Conservation (phyloP, 2,113 vertebrate genomes). For the Podilymbus podiceps region DNA sequence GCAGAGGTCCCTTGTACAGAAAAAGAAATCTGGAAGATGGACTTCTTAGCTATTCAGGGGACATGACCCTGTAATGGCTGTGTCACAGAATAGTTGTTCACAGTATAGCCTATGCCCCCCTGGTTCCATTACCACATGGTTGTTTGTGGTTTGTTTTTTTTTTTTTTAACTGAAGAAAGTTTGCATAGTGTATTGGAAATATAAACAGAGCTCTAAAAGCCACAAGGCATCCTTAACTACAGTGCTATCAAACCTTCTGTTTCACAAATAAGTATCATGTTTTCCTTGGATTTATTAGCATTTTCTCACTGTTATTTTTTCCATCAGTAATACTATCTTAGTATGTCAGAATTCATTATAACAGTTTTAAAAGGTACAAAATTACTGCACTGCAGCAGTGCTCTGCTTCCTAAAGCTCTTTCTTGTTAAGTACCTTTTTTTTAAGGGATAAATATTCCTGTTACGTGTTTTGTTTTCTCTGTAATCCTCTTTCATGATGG, state of each 20-base stretch:
- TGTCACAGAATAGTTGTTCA: not conserved
- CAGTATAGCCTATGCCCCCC: not conserved
- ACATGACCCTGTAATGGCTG: not conserved
- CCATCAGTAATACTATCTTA: constrained; percentile 10
- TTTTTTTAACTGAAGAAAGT: constrained; percentile 19
- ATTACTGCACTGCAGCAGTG: not conserved
- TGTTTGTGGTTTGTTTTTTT: too few relatives aligned
- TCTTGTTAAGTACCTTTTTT: not conserved
- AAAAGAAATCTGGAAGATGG: not conserved
- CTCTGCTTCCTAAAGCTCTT: constrained; percentile 4
- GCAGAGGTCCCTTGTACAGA: not conserved
- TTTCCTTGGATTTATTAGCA: constrained; percentile 44
- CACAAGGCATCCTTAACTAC: not conserved
- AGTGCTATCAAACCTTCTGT: constrained; percentile 1
- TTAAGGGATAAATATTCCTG: not conserved
- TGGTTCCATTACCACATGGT: not conserved
- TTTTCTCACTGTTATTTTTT: constrained; percentile 45
- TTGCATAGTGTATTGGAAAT: constrained; percentile 48
- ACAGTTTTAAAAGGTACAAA: not conserved
- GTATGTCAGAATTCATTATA: not conserved
- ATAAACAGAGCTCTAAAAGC: constrained; percentile 40
- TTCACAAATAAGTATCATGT: constrained; percentile 44
- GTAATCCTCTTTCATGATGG: constrained; percentile 9
- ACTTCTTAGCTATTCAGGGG: not conserved
- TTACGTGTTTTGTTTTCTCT: not conserved